Evolutionary conservation across 2,113 vertebrate genomes (phyloP).

Genomic region (Macroglossus sobrinus): DNA sequence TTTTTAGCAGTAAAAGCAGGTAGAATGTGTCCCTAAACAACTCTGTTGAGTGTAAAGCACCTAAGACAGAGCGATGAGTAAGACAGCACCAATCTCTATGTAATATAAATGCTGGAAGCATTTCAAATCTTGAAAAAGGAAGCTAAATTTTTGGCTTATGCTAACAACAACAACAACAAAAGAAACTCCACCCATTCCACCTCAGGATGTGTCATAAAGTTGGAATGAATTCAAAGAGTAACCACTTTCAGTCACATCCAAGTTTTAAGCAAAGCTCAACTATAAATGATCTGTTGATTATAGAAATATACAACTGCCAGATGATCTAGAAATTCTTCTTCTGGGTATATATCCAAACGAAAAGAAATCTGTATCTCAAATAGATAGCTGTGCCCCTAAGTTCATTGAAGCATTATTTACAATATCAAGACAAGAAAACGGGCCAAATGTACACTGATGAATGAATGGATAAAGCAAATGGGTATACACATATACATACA

Average conservation of each 20-base stretch:
- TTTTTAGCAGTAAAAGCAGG: neutral
- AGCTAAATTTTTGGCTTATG: slow-evolving; percentile 48
- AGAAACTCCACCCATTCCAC: slow-evolving; percentile 61
- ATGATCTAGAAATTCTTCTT: neutral
- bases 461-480: neutral
- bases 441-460: neutral
- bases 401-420: neutral
- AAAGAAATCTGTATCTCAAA: neutral
- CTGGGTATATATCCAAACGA: neutral
- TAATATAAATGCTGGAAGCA: slow-evolving; percentile 36
- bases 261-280: slow-evolving; percentile 47
- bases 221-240: slow-evolving; percentile 63
- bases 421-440: neutral
- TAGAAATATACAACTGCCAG: neutral
- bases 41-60: neutral
- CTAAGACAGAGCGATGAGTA: neutral
- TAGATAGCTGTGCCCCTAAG: neutral
- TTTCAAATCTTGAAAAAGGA: slow-evolving; percentile 66
- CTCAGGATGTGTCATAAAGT: slow-evolving; percentile 58
- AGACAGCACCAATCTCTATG: neutral
- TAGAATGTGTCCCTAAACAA: neutral
- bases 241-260: slow-evolving; percentile 30
- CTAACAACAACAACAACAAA: slow-evolving; percentile 66
- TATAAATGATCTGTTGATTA: slow-evolving; percentile 15
- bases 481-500: neutral